Evolutionary conservation across 2,888 invertebrate genomes (phyloP).

Genomic region (Lingula anatina): DNA sequence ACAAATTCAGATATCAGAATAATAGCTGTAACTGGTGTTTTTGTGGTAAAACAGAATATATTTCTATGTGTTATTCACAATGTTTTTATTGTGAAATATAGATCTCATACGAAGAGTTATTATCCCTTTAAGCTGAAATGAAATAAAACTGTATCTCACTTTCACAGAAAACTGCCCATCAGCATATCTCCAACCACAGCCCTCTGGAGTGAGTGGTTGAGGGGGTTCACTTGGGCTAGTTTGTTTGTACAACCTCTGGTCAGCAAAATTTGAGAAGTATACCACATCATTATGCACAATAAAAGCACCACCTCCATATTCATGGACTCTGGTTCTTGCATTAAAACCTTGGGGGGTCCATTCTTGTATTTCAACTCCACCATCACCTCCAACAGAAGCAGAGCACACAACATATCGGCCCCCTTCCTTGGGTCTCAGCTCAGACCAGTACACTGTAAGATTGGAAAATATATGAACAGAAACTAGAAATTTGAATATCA

Average conservation of each 20-base stretch:
- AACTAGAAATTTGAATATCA: no score
- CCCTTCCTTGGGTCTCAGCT: conserved; percentile 35
- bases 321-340: conserved; percentile 49
- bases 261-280: conserved; percentile 44
- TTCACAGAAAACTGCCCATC: conserved; percentile 27
- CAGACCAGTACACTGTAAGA: conserved; percentile 42
- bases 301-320: conserved; percentile 53
- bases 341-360: conserved; percentile 42
- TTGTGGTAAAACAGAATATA: no score
- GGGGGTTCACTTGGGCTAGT: conserved; percentile 18
- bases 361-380: conserved; percentile 11
- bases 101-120: no score
- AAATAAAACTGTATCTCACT: no score
- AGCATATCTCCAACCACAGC: conserved; percentile 31
- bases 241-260: conserved; percentile 43
- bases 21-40: no score
- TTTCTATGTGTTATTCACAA: no score
- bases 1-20: no score
- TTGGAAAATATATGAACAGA: no score
- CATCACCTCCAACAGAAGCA: conserved; percentile 16
- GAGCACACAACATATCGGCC: conserved; percentile 44
- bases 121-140: no score
- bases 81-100: no score
- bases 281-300: conserved; percentile 33
- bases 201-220: conserved; percentile 25